Conservation (phyloP, 1,140 invertebrate genomes). For the Drosophila tani region DNA sequence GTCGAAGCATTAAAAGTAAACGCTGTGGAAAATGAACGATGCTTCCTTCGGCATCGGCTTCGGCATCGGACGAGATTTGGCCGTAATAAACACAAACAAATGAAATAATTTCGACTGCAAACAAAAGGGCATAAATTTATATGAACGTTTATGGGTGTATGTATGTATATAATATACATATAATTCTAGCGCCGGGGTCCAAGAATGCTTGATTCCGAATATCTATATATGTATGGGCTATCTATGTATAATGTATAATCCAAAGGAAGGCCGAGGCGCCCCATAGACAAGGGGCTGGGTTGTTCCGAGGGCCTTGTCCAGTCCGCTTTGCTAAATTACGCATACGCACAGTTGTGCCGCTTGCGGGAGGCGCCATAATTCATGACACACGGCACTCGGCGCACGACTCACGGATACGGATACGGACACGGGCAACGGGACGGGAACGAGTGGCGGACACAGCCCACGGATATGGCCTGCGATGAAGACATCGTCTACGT, state of each 20-base stretch:
- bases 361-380: slow-evolving; percentile 69
- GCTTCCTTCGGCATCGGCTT: slow-evolving; percentile 27
- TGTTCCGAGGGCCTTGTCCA: slow-evolving; percentile 23
- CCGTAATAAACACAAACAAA: slow-evolving; percentile 82
- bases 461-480: slow-evolving; percentile 26
- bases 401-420: slow-evolving; percentile 42
- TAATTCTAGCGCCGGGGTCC: slow-evolving; percentile 7
- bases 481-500: slow-evolving; percentile 79
- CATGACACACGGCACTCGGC: slow-evolving; percentile 72
- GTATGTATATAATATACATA: slow-evolving; percentile 5
- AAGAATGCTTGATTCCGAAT: slow-evolving; percentile 27
- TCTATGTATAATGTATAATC: slow-evolving; percentile 52
- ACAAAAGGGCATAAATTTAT: slow-evolving; percentile 82
- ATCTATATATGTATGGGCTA: slow-evolving; percentile 30
- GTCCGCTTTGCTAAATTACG: slow-evolving; percentile 68
- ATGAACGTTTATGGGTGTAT: slow-evolving; percentile 43
- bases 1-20: slow-evolving; percentile 74
- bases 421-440: slow-evolving; percentile 8
- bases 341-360: slow-evolving; percentile 75
- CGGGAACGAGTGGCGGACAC: slow-evolving; percentile 13
- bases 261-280: slow-evolving; percentile 23
- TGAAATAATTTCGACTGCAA: slow-evolving; percentile 82
- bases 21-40: slow-evolving; percentile 77
- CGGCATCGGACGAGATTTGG: slow-evolving; percentile 71
- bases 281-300: slow-evolving; percentile 47